Evolutionary conservation across 1,140 invertebrate species (phyloP), one percentile per base, ranked within the genome.

Genomic region (Asbolus verrucosus): DNA sequence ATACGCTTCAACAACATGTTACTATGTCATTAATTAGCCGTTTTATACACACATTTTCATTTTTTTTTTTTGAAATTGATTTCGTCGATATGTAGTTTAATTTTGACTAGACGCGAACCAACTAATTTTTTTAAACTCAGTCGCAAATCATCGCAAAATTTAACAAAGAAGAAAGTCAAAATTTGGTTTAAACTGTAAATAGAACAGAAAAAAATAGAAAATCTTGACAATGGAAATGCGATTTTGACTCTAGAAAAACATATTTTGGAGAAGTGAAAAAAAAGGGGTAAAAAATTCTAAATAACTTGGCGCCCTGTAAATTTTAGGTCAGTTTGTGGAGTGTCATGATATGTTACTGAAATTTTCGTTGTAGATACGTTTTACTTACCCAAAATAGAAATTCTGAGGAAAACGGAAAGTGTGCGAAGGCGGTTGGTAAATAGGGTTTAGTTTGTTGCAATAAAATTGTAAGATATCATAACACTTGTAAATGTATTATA

Each of bases 301-400:
- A 11, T 27, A 27, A 54, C n/a, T 27, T 8, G 8, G 24, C 33
- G 33, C 11, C 11, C 11, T 2, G 33, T 36, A 36, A 36, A n/a
- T n/a, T 2, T 11, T 36, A n/a, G 39, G 16, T 43, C 39, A n/a
- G 33, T 38, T 38, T 38, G 0, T 46, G 9, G 21, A 38, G 61
- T 63, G 61, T 63, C 33, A 63, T 63, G 61, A 63, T 63, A 63
- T 63, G 61, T 63, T 63, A 63, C 61, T 8, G 18, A 3, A 27
- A 46, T 46, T 46, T 54, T 63, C 61, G 61, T 63, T 41, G 61
- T 63, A 27, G 46, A 54, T 27, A 54, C 27, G 46, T 27, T 50
- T 50, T 13, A 27, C 46, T 54, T 54, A 54, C 46, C 46, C 27
- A 54, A 54, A 54, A 46, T 14, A n/a, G 41, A 46, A 16, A 14